These are phyloP conservation scores for Tetragnatha montana DNA, from an alignment of 2,888 invertebrate genomes.

Conservation along the genomic window DNA sequence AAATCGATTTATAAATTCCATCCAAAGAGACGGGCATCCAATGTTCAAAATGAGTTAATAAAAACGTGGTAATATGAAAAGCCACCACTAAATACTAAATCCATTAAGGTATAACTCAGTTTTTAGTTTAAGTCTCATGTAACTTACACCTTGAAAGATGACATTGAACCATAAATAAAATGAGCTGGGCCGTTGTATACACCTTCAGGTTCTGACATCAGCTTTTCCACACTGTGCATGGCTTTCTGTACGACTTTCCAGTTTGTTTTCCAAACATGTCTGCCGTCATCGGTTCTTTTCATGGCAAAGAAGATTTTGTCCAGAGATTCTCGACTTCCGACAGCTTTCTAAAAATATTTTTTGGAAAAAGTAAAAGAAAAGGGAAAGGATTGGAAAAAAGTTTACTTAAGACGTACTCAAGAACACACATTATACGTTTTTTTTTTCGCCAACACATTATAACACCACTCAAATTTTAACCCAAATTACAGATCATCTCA, in stretches of 20 bases:
- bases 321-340: not conserved
- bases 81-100: no score
- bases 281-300: not conserved
- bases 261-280: conserved; percentile 2
- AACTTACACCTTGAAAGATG: conserved; percentile 34
- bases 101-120: no score
- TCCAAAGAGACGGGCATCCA: no score
- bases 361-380: not conserved
- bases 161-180: conserved; percentile 31
- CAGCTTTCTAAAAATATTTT: not conserved
- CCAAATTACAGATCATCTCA: no score
- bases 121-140: not conserved
- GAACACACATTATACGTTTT: no score
- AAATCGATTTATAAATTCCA: no score
- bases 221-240: not conserved
- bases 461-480: not conserved
- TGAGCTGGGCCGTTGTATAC: conserved; percentile 4
- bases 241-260: conserved; percentile 1
- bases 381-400: no score
- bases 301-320: not conserved
- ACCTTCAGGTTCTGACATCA: conserved; percentile 24
- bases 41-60: no score
- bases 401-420: no score
- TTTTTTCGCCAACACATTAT: no score
- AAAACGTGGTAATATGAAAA: no score